Base-by-base conservation (phyloP, 1,140 invertebrate species). In the Hetaerina americana region DNA sequence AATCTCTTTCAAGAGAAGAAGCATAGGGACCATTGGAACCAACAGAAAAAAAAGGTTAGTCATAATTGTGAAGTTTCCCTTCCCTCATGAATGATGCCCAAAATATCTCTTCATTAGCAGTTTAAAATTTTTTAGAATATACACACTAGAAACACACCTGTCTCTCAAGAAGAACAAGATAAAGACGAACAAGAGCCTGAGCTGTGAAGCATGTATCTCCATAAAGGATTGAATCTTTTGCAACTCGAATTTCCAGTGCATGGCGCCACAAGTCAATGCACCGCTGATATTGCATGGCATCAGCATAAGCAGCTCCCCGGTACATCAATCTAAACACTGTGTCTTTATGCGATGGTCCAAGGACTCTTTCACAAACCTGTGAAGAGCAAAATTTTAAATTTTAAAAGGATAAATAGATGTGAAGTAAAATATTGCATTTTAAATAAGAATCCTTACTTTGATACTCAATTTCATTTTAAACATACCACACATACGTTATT, bases 191-290 rank as follows among this genome's bases (percentile, higher is more conserved):
- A 27, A 92, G 77, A 70, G 91, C 89, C 84, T 94, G 91, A 73
- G 90, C 89, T 70, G 91, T 90, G 77, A 91, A 90, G 78, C 92
- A 92, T 18, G 92, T 91, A 82, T 95, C 92, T 74, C 79, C 83
- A 76, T 83, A 88, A 66, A 87, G 81, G 74, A 87, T 84, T 24
- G 88, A 89, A 82, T 91, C 91, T 80, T 89, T 93, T 75, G 87
- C 85, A 5, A 94, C 88, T 74, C 91, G 84, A 70, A 92, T 87
- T 79, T 93, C 87, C 22, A 95, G 82, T 27, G 90, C 89, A 80
- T 92, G 87, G 72, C 85, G 83, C 93, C 93, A 95, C 22, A 95
- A 81, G 81, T 93, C 90, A 72, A 95, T 91, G 79, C 93, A 95
- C 70, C 89, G 84, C 77, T 94, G 91, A 81, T 93, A 92, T 73